Base-by-base conservation (phyloP, 1,140 invertebrate species). In the Chymomyza costata region DNA sequence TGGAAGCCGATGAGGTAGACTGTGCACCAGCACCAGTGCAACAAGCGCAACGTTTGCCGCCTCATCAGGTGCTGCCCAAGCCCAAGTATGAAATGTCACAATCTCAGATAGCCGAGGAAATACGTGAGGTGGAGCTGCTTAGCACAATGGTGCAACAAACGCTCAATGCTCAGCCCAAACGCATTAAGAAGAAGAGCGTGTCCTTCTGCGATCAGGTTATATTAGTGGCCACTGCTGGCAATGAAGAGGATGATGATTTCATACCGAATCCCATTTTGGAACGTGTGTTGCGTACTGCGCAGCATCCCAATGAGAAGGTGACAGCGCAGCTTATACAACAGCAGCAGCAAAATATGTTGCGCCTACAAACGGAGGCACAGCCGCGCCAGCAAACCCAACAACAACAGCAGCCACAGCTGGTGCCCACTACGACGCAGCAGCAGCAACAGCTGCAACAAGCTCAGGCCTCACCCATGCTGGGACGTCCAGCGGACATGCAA, bases 181-280 rank as follows among this genome's bases (percentile, higher is more conserved):
- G 91, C 46, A 88, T 90, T 5, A 95, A 95, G 80, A 97, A 97
- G 88, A 97, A 97, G 84, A 95, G 93, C 65, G 95, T 97, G 1
- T 96, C 95, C 0, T 97, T 97, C 85, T 96, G 95, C 69, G 95
- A 97, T 83, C 94, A 96, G 86, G 95, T 97, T 0, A 94, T 95
- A 49, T 86, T 97, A 19, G 95, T 97, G 10, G 94, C 95, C 2
- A 95, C 94, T 11, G 95, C 95, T 0, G 95, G 96, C 71, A 95
- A 97, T 65, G 92, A 95, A 63, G 94, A 95, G 84, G 93, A 94
- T 46, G 94, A 95, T 46, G 93, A 93, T 65, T 95, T 95, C 65
- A 94, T 96, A 78, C 94, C 95, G 0, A 96, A 96, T 87, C 95
- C 95, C 8, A 95, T 97, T 60, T 85, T 96, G 52, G 94, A 96